Base-by-base conservation (phyloP, 2,113 vertebrate species). In the Ciconia stormi region DNA sequence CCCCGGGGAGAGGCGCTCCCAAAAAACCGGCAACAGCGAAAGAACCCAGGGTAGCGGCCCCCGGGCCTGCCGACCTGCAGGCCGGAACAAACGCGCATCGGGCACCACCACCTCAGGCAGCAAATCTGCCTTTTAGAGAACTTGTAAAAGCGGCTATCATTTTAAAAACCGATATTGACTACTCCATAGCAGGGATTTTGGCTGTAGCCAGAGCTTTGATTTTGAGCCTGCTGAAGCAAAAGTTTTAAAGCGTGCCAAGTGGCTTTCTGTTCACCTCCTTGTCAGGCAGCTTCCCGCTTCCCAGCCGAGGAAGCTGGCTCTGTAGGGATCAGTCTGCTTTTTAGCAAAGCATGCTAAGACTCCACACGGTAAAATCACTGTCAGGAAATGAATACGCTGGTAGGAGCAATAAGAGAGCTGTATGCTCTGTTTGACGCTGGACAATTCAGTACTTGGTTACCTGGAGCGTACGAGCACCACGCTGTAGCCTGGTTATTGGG, bases 371-470 rank as follows among this genome's bases (percentile, higher is more conserved):
- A 14, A 50, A n/a, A 82, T 26, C 6, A 11, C 42, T 5, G 67
- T 6, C 11, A 15, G 53, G 6, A 62, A 38, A 8, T 7, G 15
- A 18, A 7, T 0, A 1, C 3, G 0, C 2, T 10, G n/a, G 19
- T 4, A 9, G 46, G 34, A 38, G 38, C 15, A 20, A 1, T 20
- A 9, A 9, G 50, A 19, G 25, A 14, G 7, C 4, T 7, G 16
- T 16, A 3, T 2, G 42, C 55, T 27, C 26, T 1, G 22, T 7
- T 49, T 16, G n/a, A 17, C 0, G 10, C 42, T 0, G 34, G 44
- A 32, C 5, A 1, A 5, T 9, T 25, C 11, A 1, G 12, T 2
- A 13, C 11, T 26, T 9, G 21, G n/a, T 22, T 11, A 8, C 9
- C 2, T 10, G 21, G 42, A 32, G 42, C 27, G 4, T 7, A 5